phyloP scores from a whole-genome alignment of 2,113 vertebrate species.

The Lethenteron reissneri region DNA sequence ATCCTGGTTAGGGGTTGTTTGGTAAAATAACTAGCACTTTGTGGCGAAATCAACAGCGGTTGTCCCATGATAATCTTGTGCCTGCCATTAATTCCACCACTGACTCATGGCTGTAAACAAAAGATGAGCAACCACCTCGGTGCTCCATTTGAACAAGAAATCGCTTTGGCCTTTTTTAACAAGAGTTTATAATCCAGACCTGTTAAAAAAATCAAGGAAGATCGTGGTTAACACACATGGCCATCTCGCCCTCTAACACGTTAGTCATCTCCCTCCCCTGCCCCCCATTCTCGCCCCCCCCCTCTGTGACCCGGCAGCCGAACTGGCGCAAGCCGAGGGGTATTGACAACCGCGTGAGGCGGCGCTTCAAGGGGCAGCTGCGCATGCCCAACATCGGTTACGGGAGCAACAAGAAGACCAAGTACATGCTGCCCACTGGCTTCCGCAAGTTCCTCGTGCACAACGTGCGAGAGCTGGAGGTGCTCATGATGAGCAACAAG shows the following conservation, averaged over 20 bases:
- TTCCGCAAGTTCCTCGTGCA: constrained; percentile 91
- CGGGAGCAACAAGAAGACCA: constrained; percentile 90
- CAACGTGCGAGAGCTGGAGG: constrained; percentile 83
- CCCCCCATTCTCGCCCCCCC: neutral
- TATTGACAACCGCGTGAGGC: constrained; percentile 83
- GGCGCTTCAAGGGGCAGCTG: constrained; percentile 93
- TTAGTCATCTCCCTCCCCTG: neutral
- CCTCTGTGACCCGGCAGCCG: constrained; percentile 17
- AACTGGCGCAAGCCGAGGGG: constrained; percentile 96
- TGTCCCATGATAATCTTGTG: too few species aligned
- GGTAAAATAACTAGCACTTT: too few species aligned
- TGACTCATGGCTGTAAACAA: too few species aligned
- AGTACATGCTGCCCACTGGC: constrained; percentile 76
- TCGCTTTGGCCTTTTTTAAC: too few species aligned
- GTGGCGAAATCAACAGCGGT: too few species aligned
- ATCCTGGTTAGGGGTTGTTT: too few species aligned
- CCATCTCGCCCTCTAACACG: neutral
- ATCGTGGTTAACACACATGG: neutral
- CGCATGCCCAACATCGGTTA: constrained; percentile 98
- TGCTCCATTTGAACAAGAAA: too few species aligned
- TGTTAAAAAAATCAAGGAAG: too few species aligned
- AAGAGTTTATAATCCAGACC: too few species aligned
- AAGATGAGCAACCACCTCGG: too few species aligned
- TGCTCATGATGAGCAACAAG: constrained; percentile 98
- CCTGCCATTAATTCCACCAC: too few species aligned